Conservation (phyloP, 2,888 invertebrate genomes). For the Crematogaster levior region DNA sequence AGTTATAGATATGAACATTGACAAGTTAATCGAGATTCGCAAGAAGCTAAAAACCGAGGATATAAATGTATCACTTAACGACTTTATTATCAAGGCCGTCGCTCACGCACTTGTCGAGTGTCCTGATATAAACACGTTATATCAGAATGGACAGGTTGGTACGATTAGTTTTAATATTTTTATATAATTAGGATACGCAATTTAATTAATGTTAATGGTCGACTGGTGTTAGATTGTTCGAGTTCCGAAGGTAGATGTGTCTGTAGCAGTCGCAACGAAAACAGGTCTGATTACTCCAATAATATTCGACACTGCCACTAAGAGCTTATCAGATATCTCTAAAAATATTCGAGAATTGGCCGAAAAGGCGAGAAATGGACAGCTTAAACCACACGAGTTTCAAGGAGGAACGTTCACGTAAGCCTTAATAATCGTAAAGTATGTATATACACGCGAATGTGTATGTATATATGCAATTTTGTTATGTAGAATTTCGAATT, state of each 20-base stretch:
- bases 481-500: conserved; percentile 88
- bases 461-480: conserved; percentile 32
- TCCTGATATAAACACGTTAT: conserved; percentile 86
- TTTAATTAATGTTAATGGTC: background rate
- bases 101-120: conserved; percentile 87
- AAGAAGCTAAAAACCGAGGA: conserved; percentile 86
- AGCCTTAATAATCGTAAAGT: conserved; percentile 42
- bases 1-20: conserved; percentile 87
- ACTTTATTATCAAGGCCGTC: conserved; percentile 89
- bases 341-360: conserved; percentile 87
- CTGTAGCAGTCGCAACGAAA: conserved; percentile 89
- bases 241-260: conserved; percentile 87
- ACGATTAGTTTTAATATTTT: background rate
- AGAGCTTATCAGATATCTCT: conserved; percentile 87
- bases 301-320: conserved; percentile 87
- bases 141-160: conserved; percentile 85
- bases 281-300: conserved; percentile 90
- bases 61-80: conserved; percentile 89
- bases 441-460: too few relatives aligned
- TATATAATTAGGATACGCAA: conserved; percentile 5
- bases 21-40: conserved; percentile 86
- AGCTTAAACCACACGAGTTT: conserved; percentile 90
- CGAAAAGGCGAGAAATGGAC: conserved; percentile 87
- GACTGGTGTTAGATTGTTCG: conserved; percentile 80
- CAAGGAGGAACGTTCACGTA: conserved; percentile 88